Evolutionary conservation across 2,113 vertebrate genomes (phyloP).

Genomic region (Copsychus sechellarum): DNA sequence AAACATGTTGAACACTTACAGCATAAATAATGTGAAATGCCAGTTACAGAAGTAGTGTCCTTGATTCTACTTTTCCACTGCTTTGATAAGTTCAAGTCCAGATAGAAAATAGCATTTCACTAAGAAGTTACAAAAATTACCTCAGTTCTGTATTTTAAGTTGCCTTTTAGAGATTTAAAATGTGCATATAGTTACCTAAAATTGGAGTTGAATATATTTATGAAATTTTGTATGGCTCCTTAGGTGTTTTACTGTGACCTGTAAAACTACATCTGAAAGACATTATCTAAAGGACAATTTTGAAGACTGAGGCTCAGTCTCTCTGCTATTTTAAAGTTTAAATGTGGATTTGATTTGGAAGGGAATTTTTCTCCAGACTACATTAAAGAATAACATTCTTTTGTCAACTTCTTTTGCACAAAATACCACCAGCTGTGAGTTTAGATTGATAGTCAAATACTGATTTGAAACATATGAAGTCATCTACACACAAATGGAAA

Average conservation of each 20-base stretch:
- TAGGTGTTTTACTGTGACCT: neutral
- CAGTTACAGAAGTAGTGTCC: neutral
- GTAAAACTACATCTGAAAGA: neutral
- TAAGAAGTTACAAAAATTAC: neutral
- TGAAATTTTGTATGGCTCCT: neutral
- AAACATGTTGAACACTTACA: neutral
- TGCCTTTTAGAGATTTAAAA: neutral
- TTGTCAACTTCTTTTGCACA: neutral
- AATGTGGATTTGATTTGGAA: slow-evolving; percentile 1
- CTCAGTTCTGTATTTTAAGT: neutral
- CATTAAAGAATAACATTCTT: neutral
- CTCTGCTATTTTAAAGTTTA: neutral
- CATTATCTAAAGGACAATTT: neutral
- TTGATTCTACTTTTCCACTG: neutral
- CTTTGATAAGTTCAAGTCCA: neutral
- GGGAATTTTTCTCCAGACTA: neutral
- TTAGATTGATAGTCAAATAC: neutral
- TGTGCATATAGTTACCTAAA: neutral
- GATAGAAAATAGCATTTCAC: neutral
- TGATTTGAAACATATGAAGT: neutral
- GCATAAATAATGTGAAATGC: slow-evolving; percentile 9
- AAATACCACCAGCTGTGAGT: neutral
- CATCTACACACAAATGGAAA: neutral
- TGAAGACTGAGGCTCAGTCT: neutral
- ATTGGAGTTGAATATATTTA: neutral